phyloP scores from a whole-genome alignment of 2,113 vertebrate genomes.

The Nannospalax galili region DNA sequence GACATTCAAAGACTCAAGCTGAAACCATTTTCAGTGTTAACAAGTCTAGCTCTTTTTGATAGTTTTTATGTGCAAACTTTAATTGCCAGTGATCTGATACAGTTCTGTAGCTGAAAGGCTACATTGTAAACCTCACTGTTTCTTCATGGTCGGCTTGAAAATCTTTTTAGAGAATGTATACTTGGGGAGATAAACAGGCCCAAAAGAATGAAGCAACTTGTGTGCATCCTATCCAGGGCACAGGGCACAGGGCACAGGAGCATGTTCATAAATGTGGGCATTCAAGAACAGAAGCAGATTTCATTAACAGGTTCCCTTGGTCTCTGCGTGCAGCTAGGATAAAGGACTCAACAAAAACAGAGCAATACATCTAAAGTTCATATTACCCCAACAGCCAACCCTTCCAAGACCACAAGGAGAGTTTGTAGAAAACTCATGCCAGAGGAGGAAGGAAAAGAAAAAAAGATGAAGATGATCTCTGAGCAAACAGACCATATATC shows the following conservation, averaged over 20 bases:
- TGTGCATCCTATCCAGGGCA: not conserved
- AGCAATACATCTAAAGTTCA: conserved; percentile 2
- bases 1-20: too few relatives aligned
- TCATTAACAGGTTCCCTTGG: not conserved
- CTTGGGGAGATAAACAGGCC: not conserved
- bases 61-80: conserved; percentile 39
- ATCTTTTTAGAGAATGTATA: conserved; percentile 63
- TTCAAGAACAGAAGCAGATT: not conserved
- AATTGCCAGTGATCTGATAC: not conserved
- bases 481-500: not conserved
- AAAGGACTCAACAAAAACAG: conserved; percentile 12
- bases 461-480: not conserved
- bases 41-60: conserved; percentile 13
- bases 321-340: not conserved
- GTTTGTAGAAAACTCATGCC: not conserved
- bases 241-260: not conserved
- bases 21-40: too few relatives aligned
- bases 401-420: not conserved
- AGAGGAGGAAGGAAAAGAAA: not conserved
- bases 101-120: not conserved
- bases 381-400: not conserved
- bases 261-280: not conserved
- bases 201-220: not conserved
- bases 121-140: conserved; percentile 9
- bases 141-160: not conserved